Conservation (phyloP, 1,140 invertebrate genomes). For the Polypedilum pembai region DNA sequence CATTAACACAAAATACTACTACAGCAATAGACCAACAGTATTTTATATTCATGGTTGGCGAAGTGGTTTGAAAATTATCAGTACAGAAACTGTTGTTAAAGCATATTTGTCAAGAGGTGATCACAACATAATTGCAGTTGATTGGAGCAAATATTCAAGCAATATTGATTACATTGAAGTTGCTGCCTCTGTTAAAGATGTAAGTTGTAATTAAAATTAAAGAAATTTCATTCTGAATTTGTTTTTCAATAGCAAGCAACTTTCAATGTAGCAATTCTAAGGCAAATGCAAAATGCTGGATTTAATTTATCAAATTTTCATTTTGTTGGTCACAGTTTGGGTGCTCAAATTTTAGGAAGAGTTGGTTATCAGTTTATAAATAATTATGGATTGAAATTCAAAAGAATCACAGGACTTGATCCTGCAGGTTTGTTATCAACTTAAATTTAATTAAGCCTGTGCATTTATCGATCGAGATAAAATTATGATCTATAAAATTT, state of each 20-base stretch:
- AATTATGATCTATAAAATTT: too few relatives aligned
- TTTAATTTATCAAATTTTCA: neutral
- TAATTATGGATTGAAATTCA: constrained; percentile 40
- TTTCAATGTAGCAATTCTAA: too few relatives aligned
- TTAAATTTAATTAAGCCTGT: constrained; percentile 48
- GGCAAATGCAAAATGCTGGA: neutral
- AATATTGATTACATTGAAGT: neutral
- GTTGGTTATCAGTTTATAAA: too few relatives aligned
- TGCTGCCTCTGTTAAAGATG: neutral
- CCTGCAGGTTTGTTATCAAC: constrained; percentile 57
- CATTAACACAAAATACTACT: neutral
- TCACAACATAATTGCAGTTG: neutral
- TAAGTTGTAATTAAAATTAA: neutral
- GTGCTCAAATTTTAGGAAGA: neutral
- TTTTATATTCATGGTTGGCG: neutral
- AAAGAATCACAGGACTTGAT: constrained; percentile 58
- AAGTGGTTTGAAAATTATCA: neutral
- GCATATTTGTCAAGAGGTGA: neutral
- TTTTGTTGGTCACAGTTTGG: neutral
- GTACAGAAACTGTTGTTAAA: neutral
- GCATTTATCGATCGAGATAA: too few relatives aligned
- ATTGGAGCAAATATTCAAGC: neutral
- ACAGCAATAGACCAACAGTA: neutral
- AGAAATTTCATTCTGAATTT: neutral
- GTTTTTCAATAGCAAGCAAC: neutral